Evolutionary conservation across 2,113 vertebrate species (phyloP), one percentile per base, ranked within the genome.

Genomic region (Nycticebus coucang): DNA sequence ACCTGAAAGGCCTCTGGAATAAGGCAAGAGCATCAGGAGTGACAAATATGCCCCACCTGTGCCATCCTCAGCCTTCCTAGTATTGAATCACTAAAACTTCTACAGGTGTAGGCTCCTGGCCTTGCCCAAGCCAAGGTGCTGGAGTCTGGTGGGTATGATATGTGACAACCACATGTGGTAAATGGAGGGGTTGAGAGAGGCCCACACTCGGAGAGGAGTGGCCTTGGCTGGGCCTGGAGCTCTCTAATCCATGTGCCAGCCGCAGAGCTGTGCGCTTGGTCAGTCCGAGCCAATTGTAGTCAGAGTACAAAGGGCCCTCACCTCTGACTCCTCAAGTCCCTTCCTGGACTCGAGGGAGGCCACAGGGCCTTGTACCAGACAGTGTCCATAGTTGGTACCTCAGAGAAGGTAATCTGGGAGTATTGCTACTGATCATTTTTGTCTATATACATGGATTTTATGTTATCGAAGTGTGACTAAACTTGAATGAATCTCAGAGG

Each of bases 401-500:
- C 71, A 53, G 79, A 94, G 93, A 80, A 57, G 81, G 88, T 68
- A 94, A 88, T 97, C 92, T 88, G 92, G 85, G 53, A 86, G 95
- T 92, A 74, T 87, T 85, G 88, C 68, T 80, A 62, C 35, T 37
- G 82, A 74, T 89, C 89, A 89, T 75, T 14, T n/a, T 71, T 90
- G 79, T 77, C 28, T 79, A 79, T 83, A 86, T 74, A 33, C n/a
- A 57, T 79, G 26, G 18, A 79, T n/a, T 96, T 94, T 93, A 89
- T 97, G 79, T 94, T 97, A 89, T 96, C 96, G 94, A 97, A 97
- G 93, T 95, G 59, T 89, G n/a, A 15, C 69, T 83, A 33, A 55
- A 24, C 64, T 30, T 15, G 35, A 62, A 35, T 33, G 41, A 93
- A 50, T 89, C 60, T 77, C 33, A 19, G 35, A 9, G 72, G 55